These are phyloP conservation scores for Synodontis membranacea DNA, from an alignment of 2,113 vertebrate species.

Conservation along the genomic window DNA sequence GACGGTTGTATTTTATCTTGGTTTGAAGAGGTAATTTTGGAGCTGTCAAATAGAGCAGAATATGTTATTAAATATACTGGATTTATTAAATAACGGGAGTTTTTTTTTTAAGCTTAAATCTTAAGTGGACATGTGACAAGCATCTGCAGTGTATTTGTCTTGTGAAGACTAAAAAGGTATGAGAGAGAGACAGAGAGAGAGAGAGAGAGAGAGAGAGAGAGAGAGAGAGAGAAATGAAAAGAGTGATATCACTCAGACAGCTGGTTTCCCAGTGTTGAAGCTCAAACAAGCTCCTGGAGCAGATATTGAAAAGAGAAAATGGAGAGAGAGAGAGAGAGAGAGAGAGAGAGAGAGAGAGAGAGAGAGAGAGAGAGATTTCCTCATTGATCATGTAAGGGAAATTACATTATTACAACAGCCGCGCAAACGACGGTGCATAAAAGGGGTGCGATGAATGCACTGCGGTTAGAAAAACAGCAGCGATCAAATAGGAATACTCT, in stretches of 20 bases:
- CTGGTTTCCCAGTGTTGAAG: not conserved
- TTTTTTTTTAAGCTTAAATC: not conserved
- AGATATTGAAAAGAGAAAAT: not conserved
- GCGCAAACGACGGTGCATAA: not conserved
- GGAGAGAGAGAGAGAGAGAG: not conserved
- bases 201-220: not conserved
- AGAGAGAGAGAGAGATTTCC: not conserved
- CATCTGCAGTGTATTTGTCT: not conserved
- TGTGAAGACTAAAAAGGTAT: not conserved
- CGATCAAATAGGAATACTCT: not conserved
- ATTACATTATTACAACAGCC: not conserved
- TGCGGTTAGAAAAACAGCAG: not conserved
- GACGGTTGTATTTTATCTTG: conserved; percentile 35
- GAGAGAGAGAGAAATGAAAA: not conserved
- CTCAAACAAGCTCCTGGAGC: not conserved
- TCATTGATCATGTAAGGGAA: not conserved
- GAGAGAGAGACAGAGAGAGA: not conserved
- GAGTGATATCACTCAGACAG: conserved; percentile 16
- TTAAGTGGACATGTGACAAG: not conserved
- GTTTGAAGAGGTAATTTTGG: conserved; percentile 30
- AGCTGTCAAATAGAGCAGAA: conserved; percentile 25
- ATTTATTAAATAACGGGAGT: not conserved
- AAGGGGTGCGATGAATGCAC: not conserved
- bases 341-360: not conserved
- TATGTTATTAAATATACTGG: conserved; percentile 24